These are phyloP conservation scores for Psettodes erumei DNA, from an alignment of 2,113 vertebrate species.

Conservation along the genomic window DNA sequence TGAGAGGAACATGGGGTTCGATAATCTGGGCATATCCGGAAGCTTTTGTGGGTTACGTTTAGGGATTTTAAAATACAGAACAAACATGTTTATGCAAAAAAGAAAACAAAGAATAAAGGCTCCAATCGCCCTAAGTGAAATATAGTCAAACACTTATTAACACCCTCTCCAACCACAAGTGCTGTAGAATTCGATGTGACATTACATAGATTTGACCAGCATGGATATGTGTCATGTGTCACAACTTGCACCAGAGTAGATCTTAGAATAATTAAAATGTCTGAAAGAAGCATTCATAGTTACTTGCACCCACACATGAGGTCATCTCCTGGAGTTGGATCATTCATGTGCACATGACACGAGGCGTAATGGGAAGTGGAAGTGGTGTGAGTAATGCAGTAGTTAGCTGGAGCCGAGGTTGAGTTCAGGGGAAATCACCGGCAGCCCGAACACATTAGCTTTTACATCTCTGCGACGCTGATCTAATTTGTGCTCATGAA, in stretches of 20 bases:
- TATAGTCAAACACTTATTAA: background rate
- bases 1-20: background rate
- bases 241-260: conserved; percentile 38
- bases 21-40: background rate
- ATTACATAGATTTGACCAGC: background rate
- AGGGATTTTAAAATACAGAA: background rate
- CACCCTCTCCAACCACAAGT: background rate
- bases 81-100: background rate
- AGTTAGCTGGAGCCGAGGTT: conserved; percentile 50
- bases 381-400: conserved; percentile 66
- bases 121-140: background rate
- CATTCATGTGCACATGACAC: conserved; percentile 59
- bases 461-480: conserved; percentile 68
- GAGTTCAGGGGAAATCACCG: conserved; percentile 66
- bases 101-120: background rate
- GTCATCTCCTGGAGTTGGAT: conserved; percentile 67
- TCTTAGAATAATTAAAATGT: conserved; percentile 61
- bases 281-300: conserved; percentile 66
- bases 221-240: conserved; percentile 37
- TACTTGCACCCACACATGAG: conserved; percentile 70
- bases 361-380: conserved; percentile 64
- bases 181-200: conserved; percentile 5
- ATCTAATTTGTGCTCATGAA: conserved; percentile 75
- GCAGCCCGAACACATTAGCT: conserved; percentile 63
- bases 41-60: too few relatives aligned